These are phyloP conservation scores for Podilymbus podiceps DNA, from an alignment of 2,113 vertebrate genomes.

Conservation along the genomic window DNA sequence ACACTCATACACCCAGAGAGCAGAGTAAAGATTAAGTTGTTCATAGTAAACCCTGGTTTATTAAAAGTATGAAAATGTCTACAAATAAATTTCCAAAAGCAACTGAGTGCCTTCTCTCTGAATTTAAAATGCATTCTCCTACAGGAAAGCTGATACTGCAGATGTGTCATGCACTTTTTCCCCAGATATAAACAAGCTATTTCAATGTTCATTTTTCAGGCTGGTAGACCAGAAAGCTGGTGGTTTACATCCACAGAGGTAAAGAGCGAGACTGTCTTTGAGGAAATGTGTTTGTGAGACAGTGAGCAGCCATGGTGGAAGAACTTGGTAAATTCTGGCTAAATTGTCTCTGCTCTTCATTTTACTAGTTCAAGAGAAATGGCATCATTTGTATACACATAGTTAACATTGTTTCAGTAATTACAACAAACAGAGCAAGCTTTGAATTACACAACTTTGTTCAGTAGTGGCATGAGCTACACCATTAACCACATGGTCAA, in stretches of 20 bases:
- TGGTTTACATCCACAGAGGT: background rate
- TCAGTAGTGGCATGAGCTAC: background rate
- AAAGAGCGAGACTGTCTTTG: background rate
- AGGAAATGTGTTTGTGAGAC: background rate
- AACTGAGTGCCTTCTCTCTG: background rate
- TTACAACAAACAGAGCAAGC: background rate
- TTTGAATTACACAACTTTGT: background rate
- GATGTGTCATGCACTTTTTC: background rate
- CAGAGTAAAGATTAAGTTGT: background rate
- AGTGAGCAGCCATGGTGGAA: background rate
- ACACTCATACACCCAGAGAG: background rate
- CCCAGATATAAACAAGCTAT: background rate
- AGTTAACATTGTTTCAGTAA: background rate
- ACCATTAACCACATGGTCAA: fast-evolving
- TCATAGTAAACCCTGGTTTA: background rate
- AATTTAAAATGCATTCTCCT: background rate
- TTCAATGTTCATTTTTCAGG: background rate
- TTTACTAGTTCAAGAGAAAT: background rate
- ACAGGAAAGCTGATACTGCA: background rate
- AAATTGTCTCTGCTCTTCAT: background rate
- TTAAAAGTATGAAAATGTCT: background rate
- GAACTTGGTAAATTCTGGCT: background rate
- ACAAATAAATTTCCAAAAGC: background rate
- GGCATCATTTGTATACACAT: background rate
- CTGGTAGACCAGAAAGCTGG: background rate